Base-by-base conservation (phyloP, 2,113 vertebrate genomes). In the Craseonycteris thonglongyai region DNA sequence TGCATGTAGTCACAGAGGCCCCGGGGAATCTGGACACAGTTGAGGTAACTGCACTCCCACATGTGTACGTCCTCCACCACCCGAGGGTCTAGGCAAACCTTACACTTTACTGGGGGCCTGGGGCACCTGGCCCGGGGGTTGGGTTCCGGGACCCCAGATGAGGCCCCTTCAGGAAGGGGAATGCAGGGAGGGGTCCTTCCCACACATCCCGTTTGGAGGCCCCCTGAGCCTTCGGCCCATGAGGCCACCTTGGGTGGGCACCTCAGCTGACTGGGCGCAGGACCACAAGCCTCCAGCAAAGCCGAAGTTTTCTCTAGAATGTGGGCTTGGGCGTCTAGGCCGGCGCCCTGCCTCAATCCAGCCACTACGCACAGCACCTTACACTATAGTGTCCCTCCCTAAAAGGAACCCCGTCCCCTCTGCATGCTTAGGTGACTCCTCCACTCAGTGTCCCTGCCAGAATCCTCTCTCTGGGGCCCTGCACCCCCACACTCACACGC, bases 341-440 rank as follows among this genome's bases (percentile, higher is more conserved):
- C 24, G 11, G 11, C 28, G 45, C 26, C 1, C 9, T 3, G 11
- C 47, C 6, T 82, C 45, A 8, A 22, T 40, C 40, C 51, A 54
- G 40, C 59, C 78, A 13, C 5, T 16, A 8, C 6, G 7, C 63
- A 33, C 19, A 14, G 26, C 26, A 9, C 45, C 75, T 16, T 4
- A 22, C 21, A 11, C n/a, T 8, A 4, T 11, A 2, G 16, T 2
- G 11, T n/a, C n/a, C n/a, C n/a, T n/a, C 33, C 1, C 33, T 26
- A 8, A 19, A 24, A 16, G 42, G 49, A 83, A 13, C 24, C 28
- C 2, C 1, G 0, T 22, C 7, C 21, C 26, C 40, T 30, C 24
- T 1, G 3, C 35, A 56, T 3, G 6, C 38, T 15, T 8, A 22
- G 71, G 58, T 4, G 9, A 35, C 42, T 47, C 71, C 38, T 82